Percentiles rank a stretch among this genome's conserved stretches.
Conservation (phyloP, 2,113 vertebrate species). For the Butorides virescens region DNA sequence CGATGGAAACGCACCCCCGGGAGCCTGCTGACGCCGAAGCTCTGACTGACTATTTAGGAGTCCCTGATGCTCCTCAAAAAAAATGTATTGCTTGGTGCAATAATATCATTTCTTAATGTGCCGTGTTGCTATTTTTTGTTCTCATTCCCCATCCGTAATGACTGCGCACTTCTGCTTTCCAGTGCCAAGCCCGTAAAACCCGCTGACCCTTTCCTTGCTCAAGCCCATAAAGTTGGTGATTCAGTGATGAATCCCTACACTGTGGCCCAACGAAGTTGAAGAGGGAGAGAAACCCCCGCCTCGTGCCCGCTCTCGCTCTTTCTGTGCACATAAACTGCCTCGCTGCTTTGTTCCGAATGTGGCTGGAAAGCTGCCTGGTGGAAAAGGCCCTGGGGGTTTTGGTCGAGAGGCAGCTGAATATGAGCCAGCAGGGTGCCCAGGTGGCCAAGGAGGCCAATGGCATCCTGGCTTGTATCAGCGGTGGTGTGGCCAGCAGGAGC, state of each 20-base stretch:
- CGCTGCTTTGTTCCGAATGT: not conserved
- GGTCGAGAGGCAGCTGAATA: too few relatives aligned
- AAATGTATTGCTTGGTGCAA: not conserved
- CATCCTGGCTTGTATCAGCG: too few relatives aligned
- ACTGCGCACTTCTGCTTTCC: not conserved
- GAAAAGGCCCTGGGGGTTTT: too few relatives aligned
- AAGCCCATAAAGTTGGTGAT: not conserved
- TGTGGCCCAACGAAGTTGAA: not conserved
- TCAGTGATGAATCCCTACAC: not conserved
- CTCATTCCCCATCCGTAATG: not conserved
- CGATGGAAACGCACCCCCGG: not conserved
- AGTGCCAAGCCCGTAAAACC: not conserved
- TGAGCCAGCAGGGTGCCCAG: too few relatives aligned
- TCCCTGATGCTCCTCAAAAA: not conserved
- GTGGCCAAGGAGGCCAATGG: too few relatives aligned
- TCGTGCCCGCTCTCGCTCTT: rapidly evolving
- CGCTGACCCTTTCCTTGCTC: rapidly evolving
- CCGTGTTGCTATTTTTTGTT: not conserved
- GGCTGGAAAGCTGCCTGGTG: too few relatives aligned
- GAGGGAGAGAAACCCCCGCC: not conserved
- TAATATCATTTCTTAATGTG: not conserved
- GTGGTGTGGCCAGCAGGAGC: too few relatives aligned
- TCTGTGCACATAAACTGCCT: not conserved
- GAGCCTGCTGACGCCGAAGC: not conserved
- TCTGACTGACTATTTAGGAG: not conserved